Conservation (phyloP, 2,113 vertebrate species). For the Todiramphus saurophagus region DNA sequence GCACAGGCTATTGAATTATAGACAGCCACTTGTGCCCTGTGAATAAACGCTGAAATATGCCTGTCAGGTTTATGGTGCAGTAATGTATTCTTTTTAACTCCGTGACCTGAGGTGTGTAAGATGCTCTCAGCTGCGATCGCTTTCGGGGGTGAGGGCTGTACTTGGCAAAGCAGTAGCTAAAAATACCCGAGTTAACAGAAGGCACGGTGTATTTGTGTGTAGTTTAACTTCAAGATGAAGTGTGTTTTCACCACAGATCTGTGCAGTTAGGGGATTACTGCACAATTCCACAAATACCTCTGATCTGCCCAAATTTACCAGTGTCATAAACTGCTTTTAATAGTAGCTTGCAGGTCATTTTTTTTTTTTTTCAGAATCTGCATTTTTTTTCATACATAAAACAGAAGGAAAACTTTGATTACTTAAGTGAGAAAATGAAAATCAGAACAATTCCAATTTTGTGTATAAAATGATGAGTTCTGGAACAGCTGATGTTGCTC, state of each 20-base stretch:
- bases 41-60: not conserved
- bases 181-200: not conserved
- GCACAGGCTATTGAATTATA: constrained; percentile 32
- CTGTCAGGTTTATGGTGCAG: not conserved
- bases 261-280: not conserved
- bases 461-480: not conserved
- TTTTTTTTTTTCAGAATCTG: not conserved
- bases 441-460: not conserved
- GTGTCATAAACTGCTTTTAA: not conserved
- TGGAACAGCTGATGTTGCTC: not conserved
- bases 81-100: constrained; percentile 9
- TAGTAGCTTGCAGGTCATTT: not conserved
- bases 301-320: not conserved
- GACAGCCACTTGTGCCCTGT: constrained; percentile 15
- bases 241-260: not conserved
- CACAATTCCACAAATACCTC: not conserved
- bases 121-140: not conserved
- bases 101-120: not conserved
- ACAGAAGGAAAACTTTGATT: not conserved
- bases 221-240: not conserved
- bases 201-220: not conserved
- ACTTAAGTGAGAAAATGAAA: not conserved
- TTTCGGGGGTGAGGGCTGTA: not conserved
- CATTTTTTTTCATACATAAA: not conserved
- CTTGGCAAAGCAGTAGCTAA: not conserved